A percentile compares a stretch with the other conserved stretches of the same genome.
phyloP scores from a whole-genome alignment of 1,140 invertebrate species.

The Drosophila melanica region DNA sequence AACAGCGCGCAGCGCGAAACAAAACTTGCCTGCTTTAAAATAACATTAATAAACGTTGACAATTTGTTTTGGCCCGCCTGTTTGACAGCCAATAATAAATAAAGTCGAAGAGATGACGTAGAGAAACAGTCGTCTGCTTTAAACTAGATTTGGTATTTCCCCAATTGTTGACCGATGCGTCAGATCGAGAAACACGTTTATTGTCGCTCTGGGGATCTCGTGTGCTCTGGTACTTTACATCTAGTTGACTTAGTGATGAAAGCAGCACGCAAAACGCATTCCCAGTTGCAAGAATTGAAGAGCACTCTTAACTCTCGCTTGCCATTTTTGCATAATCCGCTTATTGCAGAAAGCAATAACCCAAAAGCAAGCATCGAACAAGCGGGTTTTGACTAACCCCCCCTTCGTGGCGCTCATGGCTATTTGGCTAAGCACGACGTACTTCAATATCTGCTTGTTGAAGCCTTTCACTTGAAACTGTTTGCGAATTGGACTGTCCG shows the following conservation, averaged over 20 bases:
- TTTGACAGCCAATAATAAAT: neutral
- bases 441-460: conserved; percentile 25
- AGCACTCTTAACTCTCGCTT: conserved; percentile 10
- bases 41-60: neutral
- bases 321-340: conserved; percentile 58
- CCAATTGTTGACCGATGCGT: conserved; percentile 49
- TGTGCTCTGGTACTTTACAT: conserved; percentile 1
- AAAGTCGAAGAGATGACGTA: conserved; percentile 15
- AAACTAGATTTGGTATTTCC: conserved; percentile 37
- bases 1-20: conserved; percentile 1
- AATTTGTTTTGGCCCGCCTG: conserved; percentile 2
- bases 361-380: conserved; percentile 56
- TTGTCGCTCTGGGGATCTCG: neutral
- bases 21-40: conserved; percentile 7
- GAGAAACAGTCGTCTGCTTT: neutral
- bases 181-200: conserved; percentile 31
- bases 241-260: neutral
- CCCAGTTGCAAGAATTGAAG: neutral
- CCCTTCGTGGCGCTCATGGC: conserved; percentile 34
- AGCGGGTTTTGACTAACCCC: neutral
- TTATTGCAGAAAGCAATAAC: conserved; percentile 39
- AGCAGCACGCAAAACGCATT: neutral
- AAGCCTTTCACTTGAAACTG: conserved; percentile 61
- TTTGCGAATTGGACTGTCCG: conserved; percentile 26
- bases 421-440: conserved; percentile 30